Evolutionary conservation across 1,140 invertebrate species (phyloP).

Genomic region (Calephelis nemesis): DNA sequence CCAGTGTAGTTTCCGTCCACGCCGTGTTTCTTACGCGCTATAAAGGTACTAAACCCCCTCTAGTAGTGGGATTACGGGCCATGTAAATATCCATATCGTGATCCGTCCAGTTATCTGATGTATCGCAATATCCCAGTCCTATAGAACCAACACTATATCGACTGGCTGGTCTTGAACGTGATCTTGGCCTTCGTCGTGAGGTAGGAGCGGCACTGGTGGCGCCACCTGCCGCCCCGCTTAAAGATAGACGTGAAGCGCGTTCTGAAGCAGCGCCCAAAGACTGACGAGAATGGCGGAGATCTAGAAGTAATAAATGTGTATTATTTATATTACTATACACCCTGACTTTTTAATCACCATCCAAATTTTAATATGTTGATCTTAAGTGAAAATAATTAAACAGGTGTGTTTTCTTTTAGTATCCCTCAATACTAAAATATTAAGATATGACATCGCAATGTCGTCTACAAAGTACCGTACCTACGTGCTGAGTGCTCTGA

Average conservation of each 20-base stretch:
- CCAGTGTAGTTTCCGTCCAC: conserved; percentile 37
- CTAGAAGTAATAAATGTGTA: conserved; percentile 70
- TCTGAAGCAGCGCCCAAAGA: conserved; percentile 89
- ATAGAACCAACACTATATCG: conserved; percentile 83
- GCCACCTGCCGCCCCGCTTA: conserved; percentile 81
- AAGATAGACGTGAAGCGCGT: conserved; percentile 85
- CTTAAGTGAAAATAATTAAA: too few species aligned
- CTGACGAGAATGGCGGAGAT: conserved; percentile 89
- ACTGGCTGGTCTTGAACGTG: conserved; percentile 81
- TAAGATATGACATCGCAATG: too few species aligned
- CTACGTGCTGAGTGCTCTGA: too few species aligned
- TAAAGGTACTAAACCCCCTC: conserved; percentile 90
- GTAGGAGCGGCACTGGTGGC: conserved; percentile 81
- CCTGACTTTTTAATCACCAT: too few species aligned
- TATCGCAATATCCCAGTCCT: conserved; percentile 90
- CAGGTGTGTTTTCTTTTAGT: too few species aligned
- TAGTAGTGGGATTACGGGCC: conserved; percentile 92
- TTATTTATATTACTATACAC: too few species aligned
- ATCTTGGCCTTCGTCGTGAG: conserved; percentile 83
- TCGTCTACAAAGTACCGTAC: too few species aligned
- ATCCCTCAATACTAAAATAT: too few species aligned
- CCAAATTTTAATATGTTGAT: too few species aligned
- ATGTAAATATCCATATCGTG: conserved; percentile 98
- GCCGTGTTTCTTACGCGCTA: conserved; percentile 74
- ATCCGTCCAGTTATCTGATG: conserved; percentile 95